Evolutionary conservation across 2,797 vertebrate genomes (phyloP).

Genomic region (Strix occidentalis): DNA sequence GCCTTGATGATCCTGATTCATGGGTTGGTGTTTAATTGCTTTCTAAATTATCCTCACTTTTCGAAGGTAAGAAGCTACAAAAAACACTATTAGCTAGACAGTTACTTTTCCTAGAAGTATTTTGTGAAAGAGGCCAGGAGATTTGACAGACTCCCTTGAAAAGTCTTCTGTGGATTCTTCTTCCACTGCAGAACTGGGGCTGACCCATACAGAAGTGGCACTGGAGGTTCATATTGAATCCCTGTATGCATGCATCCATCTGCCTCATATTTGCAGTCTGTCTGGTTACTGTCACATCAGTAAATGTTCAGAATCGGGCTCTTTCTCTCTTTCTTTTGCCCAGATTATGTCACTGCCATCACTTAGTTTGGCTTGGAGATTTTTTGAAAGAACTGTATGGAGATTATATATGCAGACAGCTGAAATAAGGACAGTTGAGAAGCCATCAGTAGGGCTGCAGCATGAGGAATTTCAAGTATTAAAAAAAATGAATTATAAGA

Average conservation of each 20-base stretch:
- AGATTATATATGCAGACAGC: not conserved
- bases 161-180: not conserved
- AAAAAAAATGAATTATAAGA: not conserved
- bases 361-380: not conserved
- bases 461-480: not conserved
- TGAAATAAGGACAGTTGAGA: not conserved
- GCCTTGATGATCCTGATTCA: not conserved
- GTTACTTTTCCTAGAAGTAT: not conserved
- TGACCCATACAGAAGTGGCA: not conserved
- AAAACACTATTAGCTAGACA: not conserved
- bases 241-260: not conserved
- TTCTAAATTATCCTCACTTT: not conserved
- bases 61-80: not conserved
- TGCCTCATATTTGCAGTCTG: not conserved
- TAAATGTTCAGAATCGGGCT: not conserved
- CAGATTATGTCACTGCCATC: not conserved
- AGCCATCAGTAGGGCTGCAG: not conserved
- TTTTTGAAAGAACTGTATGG: not conserved
- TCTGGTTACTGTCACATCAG: not conserved
- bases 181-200: not conserved
- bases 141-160: not conserved
- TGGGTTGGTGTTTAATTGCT: not conserved
- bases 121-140: not conserved
- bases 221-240: not conserved
- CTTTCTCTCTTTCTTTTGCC: not conserved